Evolutionary conservation across 2,113 vertebrate genomes (phyloP).

Genomic region (Fregata magnificens): DNA sequence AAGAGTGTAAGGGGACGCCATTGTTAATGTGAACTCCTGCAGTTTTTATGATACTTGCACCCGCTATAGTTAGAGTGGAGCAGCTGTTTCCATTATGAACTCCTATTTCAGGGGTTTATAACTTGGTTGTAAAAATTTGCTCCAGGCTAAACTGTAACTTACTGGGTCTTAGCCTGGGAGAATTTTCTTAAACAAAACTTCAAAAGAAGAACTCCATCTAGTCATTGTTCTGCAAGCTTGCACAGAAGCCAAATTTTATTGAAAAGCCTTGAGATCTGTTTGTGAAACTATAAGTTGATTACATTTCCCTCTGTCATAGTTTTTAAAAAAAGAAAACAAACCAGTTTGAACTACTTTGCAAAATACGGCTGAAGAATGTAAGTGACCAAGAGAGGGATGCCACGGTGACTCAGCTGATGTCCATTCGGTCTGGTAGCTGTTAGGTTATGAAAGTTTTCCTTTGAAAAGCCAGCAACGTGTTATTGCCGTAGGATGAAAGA

Average conservation of each 20-base stretch:
- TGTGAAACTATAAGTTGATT: constrained; percentile 2
- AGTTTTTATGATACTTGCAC: constrained; percentile 74
- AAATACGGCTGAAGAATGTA: not conserved
- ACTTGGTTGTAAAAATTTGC: constrained; percentile 78
- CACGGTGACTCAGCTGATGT: not conserved
- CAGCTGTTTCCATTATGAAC: constrained; percentile 82
- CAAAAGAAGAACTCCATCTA: constrained; percentile 64
- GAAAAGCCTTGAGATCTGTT: constrained; percentile 8
- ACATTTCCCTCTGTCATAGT: constrained; percentile 3
- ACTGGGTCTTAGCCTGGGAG: constrained; percentile 72
- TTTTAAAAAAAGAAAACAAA: not conserved
- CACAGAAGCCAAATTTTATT: constrained; percentile 49
- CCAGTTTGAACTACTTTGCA: not conserved
- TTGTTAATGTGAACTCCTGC: constrained; percentile 76
- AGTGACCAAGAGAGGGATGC: not conserved
- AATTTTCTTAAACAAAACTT: constrained; percentile 65
- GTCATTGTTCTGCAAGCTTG: constrained; percentile 22
- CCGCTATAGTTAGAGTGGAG: constrained; percentile 70
- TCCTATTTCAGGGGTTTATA: constrained; percentile 80
- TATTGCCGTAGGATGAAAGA: not conserved
- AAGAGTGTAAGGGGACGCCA: constrained; percentile 68
- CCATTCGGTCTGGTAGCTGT: not conserved
- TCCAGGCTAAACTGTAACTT: constrained; percentile 71
- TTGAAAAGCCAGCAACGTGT: not conserved
- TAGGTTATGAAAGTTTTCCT: not conserved